phyloP scores from a whole-genome alignment of 2,888 invertebrate species.

The Lithophane semibrunnea region DNA sequence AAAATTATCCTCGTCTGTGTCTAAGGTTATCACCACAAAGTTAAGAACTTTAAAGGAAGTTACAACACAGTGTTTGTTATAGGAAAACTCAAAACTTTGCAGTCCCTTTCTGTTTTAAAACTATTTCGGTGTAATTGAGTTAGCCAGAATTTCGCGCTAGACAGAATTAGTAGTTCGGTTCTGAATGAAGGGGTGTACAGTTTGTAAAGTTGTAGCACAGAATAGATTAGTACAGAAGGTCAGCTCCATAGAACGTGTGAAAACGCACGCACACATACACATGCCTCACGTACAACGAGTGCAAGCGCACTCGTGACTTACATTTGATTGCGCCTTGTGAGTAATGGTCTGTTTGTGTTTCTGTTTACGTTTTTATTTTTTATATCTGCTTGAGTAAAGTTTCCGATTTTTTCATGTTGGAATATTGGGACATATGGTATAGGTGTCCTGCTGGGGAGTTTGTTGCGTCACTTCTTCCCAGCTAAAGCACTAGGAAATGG shows the following conservation, averaged over 20 bases:
- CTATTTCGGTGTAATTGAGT: slow-evolving; percentile 73
- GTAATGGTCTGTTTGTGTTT: too few species aligned
- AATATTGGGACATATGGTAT: too few species aligned
- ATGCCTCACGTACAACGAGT: neutral
- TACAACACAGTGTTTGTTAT: slow-evolving; percentile 29
- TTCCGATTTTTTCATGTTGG: too few species aligned
- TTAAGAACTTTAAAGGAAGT: slow-evolving; percentile 16
- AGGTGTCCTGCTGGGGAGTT: too few species aligned
- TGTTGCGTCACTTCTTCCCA: too few species aligned
- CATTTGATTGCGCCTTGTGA: too few species aligned
- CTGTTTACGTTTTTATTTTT: too few species aligned
- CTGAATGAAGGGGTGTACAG: slow-evolving; percentile 48
- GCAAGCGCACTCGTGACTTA: neutral
- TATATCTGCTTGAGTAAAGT: too few species aligned
- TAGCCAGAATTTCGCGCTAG: slow-evolving; percentile 65
- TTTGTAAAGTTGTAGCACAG: slow-evolving; percentile 40
- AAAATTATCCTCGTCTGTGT: slow-evolving; percentile 13
- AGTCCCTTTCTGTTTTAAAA: slow-evolving; percentile 70
- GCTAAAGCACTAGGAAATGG: too few species aligned
- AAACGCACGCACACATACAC: neutral
- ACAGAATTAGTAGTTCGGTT: slow-evolving; percentile 52
- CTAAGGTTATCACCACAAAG: slow-evolving; percentile 23
- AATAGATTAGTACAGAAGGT: slow-evolving; percentile 12
- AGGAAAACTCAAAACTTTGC: slow-evolving; percentile 37
- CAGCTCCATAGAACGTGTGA: neutral